Percentiles rank a stretch among this genome's conserved stretches.
phyloP scores from a whole-genome alignment of 1,140 invertebrate genomes.

The Drosophila erecta region DNA sequence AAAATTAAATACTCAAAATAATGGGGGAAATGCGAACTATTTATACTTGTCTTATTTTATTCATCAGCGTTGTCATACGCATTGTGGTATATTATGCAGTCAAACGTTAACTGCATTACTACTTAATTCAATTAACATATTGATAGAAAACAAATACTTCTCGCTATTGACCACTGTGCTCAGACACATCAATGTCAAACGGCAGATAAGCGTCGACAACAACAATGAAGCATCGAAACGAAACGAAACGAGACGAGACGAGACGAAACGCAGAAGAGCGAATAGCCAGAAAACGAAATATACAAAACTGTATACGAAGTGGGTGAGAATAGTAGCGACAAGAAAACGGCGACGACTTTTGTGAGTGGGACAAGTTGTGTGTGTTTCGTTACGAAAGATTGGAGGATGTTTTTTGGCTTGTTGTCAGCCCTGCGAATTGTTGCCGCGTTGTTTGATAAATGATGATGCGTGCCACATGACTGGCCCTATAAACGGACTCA shows the following conservation, averaged over 20 bases:
- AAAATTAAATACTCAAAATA: no score
- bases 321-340: slow-evolving; percentile 6
- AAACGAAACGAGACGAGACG: slow-evolving; percentile 2
- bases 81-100: no score
- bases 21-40: no score
- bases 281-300: background rate
- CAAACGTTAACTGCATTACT: no score
- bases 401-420: slow-evolving; percentile 41
- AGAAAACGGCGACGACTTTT: slow-evolving; percentile 19
- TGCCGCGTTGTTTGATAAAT: slow-evolving; percentile 62
- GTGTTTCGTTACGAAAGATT: background rate
- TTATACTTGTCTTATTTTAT: no score
- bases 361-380: slow-evolving; percentile 1
- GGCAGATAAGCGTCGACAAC: slow-evolving; percentile 35
- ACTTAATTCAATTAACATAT: no score
- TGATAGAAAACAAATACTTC: background rate
- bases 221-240: slow-evolving; percentile 27
- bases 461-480: slow-evolving; percentile 78
- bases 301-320: background rate
- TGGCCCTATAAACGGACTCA: slow-evolving; percentile 58
- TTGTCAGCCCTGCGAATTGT: slow-evolving; percentile 51
- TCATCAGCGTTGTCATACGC: no score
- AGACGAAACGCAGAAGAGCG: slow-evolving; percentile 20
- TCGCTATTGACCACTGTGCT: slow-evolving; percentile 5
- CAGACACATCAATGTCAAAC: slow-evolving; percentile 33